Conservation (phyloP, 2,888 invertebrate genomes). For the Atrina japonica region DNA sequence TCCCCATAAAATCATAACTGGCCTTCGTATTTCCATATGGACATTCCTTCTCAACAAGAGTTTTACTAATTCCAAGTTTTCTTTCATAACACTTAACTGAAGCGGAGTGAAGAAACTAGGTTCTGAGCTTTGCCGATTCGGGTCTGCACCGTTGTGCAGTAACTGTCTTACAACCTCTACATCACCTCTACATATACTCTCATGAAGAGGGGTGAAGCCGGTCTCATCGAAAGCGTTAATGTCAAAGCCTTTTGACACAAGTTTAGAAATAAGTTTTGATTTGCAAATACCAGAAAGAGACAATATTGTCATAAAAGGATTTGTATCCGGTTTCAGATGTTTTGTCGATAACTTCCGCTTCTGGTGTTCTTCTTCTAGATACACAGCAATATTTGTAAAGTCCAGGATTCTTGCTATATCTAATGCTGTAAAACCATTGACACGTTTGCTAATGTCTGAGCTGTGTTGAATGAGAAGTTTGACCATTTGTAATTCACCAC, state of each 20-base stretch:
- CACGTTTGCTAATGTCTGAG: conserved; percentile 22
- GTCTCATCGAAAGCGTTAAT: conserved; percentile 4
- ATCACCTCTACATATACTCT: conserved; percentile 23
- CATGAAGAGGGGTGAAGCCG: conserved; percentile 23
- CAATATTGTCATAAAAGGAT: conserved; percentile 23
- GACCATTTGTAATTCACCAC: conserved; percentile 29
- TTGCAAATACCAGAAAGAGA: conserved; percentile 12
- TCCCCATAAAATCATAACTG: conserved; percentile 14
- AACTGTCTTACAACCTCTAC: conserved; percentile 11
- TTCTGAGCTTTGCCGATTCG: conserved; percentile 12
- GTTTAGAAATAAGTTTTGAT: conserved; percentile 14
- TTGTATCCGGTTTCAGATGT: not conserved
- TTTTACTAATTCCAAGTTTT: conserved; percentile 21
- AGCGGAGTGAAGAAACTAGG: conserved; percentile 21
- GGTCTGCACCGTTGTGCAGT: conserved; percentile 33
- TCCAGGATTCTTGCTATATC: conserved; percentile 32
- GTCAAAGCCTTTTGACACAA: conserved; percentile 24
- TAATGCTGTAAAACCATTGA: conserved; percentile 25
- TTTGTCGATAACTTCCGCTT: conserved; percentile 9
- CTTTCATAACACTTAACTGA: conserved; percentile 24
- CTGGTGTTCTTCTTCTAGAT: conserved; percentile 25
- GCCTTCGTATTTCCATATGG: conserved; percentile 18
- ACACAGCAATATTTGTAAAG: conserved; percentile 14
- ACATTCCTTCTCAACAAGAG: conserved; percentile 26
- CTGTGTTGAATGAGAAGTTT: conserved; percentile 22